phyloP scores from a whole-genome alignment of 30 jellyfish, hydroid and myxozoan genomes.

The Pseudorhiza aurosa region DNA sequence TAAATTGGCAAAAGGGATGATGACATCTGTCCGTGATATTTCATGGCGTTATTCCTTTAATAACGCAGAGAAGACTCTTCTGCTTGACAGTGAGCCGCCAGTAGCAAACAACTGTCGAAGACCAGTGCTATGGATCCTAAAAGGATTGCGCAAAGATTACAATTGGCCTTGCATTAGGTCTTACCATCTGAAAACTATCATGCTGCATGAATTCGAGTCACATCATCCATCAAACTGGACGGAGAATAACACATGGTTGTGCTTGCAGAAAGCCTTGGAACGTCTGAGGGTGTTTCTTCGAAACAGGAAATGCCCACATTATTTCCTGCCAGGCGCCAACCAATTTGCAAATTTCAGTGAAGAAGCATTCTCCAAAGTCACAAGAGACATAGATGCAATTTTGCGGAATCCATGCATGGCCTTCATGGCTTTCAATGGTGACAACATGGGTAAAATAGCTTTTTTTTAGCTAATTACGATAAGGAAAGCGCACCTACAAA shows the following conservation, averaged over 20 bases:
- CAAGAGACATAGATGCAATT: neutral
- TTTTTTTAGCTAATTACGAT: too few species aligned
- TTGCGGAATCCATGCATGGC: neutral
- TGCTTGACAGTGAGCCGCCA: neutral
- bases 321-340: conserved; percentile 8
- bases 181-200: conserved; percentile 17
- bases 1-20: neutral
- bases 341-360: neutral
- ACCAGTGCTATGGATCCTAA: conserved; percentile 3
- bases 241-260: neutral
- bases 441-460: too few species aligned
- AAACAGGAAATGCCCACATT: neutral
- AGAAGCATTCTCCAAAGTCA: neutral
- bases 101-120: conserved; percentile 9
- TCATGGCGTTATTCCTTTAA: conserved; percentile 13
- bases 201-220: conserved; percentile 20
- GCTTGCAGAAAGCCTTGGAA: neutral
- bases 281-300: neutral
- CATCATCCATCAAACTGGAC: neutral
- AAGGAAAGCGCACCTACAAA: too few species aligned
- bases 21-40: neutral
- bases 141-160: neutral
- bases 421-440: too few species aligned
- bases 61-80: conserved; percentile 2
- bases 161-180: conserved; percentile 15